Percentiles rank a stretch among this genome's conserved stretches.
These are phyloP conservation scores for Petromus typicus DNA, from an alignment of 2,113 vertebrate genomes.

Conservation along the genomic window DNA sequence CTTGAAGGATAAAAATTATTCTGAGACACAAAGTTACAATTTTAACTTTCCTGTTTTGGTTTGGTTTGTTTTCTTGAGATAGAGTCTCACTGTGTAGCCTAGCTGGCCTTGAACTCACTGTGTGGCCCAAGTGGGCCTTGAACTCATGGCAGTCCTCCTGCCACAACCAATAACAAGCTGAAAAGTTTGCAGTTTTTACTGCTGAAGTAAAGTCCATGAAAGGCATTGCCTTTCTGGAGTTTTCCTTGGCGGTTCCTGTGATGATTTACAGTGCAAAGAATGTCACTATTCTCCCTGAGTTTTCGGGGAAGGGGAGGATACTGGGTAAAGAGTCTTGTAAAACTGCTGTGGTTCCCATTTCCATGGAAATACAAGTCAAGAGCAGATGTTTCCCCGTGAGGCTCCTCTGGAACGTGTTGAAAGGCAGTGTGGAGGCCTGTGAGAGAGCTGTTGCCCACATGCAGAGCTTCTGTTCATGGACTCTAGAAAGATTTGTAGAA, in stretches of 20 bases:
- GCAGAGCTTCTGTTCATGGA: not conserved
- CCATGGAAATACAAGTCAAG: not conserved
- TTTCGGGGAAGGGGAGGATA: not conserved
- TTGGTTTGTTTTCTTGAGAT: not conserved
- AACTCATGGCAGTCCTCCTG: too few relatives aligned
- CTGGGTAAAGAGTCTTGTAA: slow-evolving; percentile 44
- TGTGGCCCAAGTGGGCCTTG: too few relatives aligned
- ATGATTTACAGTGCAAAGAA: not conserved
- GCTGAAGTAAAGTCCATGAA: not conserved
- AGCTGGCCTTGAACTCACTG: too few relatives aligned
- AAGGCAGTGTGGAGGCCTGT: not conserved
- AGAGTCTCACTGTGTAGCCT: too few relatives aligned
- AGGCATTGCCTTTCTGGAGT: not conserved
- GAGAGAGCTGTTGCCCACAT: not conserved
- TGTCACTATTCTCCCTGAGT: not conserved
- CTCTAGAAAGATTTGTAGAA: not conserved
- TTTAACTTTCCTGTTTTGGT: too few relatives aligned
- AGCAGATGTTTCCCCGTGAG: not conserved
- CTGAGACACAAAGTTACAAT: too few relatives aligned
- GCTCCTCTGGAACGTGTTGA: not conserved
- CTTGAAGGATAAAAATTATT: too few relatives aligned
- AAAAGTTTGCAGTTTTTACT: not conserved
- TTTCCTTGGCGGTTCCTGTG: not conserved
- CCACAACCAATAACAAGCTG: not conserved
- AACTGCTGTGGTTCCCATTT: slow-evolving; percentile 27